Conservation (phyloP, 2,113 vertebrate genomes). For the Prochilodus magdalenae region DNA sequence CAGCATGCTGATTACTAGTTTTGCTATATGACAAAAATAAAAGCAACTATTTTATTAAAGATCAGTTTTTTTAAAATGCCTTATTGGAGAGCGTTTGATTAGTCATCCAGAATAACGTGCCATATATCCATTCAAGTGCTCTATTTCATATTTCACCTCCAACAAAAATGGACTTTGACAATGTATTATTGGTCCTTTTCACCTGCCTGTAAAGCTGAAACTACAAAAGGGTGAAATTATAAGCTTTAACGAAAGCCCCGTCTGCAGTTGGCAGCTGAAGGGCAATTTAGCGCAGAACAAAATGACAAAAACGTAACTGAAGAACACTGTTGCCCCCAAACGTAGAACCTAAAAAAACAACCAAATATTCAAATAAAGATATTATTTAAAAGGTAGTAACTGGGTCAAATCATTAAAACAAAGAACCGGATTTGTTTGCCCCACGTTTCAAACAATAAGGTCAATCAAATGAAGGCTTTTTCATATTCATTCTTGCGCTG, state of each 20-base stretch:
- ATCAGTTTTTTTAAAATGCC: conserved; percentile 77
- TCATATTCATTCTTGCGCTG: conserved; percentile 15
- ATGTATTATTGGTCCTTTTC: conserved; percentile 23
- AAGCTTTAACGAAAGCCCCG: neutral
- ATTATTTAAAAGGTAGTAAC: neutral
- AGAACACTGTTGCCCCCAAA: neutral
- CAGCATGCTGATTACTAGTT: conserved; percentile 86
- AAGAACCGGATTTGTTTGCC: too few relatives aligned
- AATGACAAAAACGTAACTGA: too few relatives aligned
- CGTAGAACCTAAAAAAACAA: neutral
- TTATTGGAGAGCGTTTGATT: conserved; percentile 75
- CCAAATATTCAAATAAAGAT: neutral
- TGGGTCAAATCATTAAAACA: too few relatives aligned
- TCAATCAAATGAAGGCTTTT: neutral
- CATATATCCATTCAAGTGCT: conserved; percentile 44
- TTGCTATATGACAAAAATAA: conserved; percentile 85
- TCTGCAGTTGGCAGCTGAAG: conserved; percentile 21
- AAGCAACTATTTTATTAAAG: conserved; percentile 88
- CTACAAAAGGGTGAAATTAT: conserved; percentile 27
- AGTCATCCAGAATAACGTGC: conserved; percentile 48
- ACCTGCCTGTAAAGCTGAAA: conserved; percentile 18
- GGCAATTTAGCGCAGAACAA: neutral
- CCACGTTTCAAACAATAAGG: too few relatives aligned
- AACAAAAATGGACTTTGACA: conserved; percentile 38
- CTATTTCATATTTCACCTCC: conserved; percentile 39